phyloP scores from a whole-genome alignment of 2,113 vertebrate species.

The Vulpes vulpes region DNA sequence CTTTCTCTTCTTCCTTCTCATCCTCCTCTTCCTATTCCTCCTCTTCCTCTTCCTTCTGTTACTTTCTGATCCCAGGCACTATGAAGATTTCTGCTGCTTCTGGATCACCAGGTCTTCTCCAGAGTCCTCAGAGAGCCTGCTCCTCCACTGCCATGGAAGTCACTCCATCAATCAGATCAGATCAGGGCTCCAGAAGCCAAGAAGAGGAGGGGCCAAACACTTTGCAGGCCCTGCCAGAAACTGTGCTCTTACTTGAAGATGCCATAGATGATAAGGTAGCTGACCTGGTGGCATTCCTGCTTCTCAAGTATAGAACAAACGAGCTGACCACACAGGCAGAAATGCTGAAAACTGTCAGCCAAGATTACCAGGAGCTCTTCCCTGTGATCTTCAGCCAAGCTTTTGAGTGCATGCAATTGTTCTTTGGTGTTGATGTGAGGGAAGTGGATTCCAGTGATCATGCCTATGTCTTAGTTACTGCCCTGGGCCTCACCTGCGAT shows the following conservation, averaged over 20 bases:
- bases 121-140: too few species aligned
- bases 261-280: not conserved
- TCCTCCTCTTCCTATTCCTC: too few species aligned
- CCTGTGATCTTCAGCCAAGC: not conserved
- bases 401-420: not conserved
- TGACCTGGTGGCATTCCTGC: not conserved
- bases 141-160: too few species aligned
- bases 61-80: too few species aligned
- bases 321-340: not conserved
- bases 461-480: not conserved
- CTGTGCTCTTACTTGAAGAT: too few species aligned
- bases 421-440: slow-evolving; percentile 13
- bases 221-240: accelerated
- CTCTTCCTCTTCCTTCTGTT: too few species aligned
- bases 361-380: not conserved
- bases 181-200: not conserved
- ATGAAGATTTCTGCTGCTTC: too few species aligned
- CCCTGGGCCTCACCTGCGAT: not conserved
- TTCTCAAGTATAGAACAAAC: not conserved
- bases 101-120: too few species aligned
- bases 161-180: too few species aligned
- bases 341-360: not conserved
- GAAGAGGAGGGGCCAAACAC: too few species aligned
- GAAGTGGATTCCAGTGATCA: not conserved
- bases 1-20: too few species aligned